Base-by-base conservation (phyloP, 2,113 vertebrate genomes). In the Xenopus laevis region DNA sequence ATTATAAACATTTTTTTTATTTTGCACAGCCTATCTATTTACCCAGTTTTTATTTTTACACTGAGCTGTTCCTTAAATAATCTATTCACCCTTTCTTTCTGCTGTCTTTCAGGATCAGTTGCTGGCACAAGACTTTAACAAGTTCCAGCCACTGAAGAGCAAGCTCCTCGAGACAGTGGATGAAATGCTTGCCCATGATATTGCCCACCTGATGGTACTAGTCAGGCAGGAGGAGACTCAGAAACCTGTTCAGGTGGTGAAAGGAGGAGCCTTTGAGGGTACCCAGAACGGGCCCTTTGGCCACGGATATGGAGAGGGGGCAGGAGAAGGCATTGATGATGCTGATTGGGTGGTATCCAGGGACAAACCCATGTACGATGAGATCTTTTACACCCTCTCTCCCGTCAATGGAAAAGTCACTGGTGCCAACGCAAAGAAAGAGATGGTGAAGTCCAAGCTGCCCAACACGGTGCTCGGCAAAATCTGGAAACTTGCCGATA, bases 391-490 rank as follows among this genome's bases (percentile, higher is more conserved):
- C 86, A 99, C 96, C 0, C 86, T 99, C 68, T 99, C 96, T 0
- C 97, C 97, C 0, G 92, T 98, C 10, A 96, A 98, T 0, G 97
- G 96, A 50, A 98, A 98, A 87, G 93, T 99, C 82, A 98, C 94
- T 0, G 97, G 97, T 0, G 97, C 97, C 83, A 98, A 97, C 0
- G 97, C 96, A 67, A 99, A 99, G 88, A 94, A 81, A 84, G 97
- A 99, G 85, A 98, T 99, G 97, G 94, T 99, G 23, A 96, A 96
- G 85, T 99, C 97, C 67, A 99, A 99, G 86, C 91, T 99, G 78
- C 97, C 97, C 79, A 99, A 98, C 78, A 98, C 94, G 0, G 96
- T 99, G 21, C 89, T 99, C 78, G 97, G 97, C 30, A 98, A 98
- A 86, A 96, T 99, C 78, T 99, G 97, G 97, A 99, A 99, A 89